Evolutionary conservation across 2,113 vertebrate genomes (phyloP).

Genomic region (Lanius collurio): DNA sequence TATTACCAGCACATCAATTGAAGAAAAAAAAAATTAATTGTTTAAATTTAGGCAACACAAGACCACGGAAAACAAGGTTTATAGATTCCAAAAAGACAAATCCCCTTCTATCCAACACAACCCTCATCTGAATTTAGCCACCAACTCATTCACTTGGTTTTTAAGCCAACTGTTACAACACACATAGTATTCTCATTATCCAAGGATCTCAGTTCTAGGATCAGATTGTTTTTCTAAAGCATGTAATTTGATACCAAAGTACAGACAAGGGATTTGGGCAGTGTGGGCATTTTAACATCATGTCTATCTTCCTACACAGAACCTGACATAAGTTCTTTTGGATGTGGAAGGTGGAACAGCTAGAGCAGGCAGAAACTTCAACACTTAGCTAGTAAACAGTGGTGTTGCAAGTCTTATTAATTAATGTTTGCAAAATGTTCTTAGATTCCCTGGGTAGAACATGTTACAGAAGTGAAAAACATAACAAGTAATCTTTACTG

Average conservation of each 20-base stretch:
- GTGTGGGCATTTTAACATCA: background rate
- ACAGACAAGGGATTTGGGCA: background rate
- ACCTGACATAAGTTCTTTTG: background rate
- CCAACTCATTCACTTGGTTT: background rate
- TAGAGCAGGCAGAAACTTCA: background rate
- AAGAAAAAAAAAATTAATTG: background rate
- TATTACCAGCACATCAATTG: background rate
- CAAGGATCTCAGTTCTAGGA: background rate
- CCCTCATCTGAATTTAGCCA: background rate
- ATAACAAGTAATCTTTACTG: background rate
- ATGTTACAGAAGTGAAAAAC: background rate
- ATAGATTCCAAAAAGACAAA: background rate
- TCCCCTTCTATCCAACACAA: background rate
- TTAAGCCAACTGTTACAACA: background rate
- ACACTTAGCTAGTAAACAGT: background rate
- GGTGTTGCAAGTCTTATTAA: conserved; percentile 2
- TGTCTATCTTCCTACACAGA: background rate
- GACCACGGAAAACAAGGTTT: background rate
- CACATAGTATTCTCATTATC: background rate
- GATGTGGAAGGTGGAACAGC: background rate
- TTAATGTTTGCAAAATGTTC: conserved; percentile 41
- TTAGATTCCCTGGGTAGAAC: conserved; percentile 14
- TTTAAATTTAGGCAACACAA: background rate
- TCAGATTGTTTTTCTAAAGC: background rate
- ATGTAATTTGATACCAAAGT: background rate